Evolutionary conservation across 1,140 invertebrate genomes (phyloP).

Genomic region (Dreissena polymorpha): DNA sequence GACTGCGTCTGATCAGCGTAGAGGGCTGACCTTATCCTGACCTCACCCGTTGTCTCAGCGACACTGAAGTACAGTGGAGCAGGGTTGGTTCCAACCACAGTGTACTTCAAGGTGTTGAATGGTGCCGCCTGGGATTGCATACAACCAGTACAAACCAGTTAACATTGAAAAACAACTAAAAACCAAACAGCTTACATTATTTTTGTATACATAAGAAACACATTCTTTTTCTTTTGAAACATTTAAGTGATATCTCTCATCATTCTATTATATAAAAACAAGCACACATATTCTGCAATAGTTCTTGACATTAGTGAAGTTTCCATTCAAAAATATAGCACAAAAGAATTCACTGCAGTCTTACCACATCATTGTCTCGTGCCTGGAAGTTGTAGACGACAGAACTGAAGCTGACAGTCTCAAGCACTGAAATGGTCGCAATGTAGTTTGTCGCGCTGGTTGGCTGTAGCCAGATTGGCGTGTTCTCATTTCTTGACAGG

Average conservation of each 20-base stretch:
- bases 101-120: slow-evolving; percentile 62
- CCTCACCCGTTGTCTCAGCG: slow-evolving; percentile 55
- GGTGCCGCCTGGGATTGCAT: slow-evolving; percentile 54
- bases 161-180: too few relatives aligned
- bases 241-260: too few relatives aligned
- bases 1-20: slow-evolving; percentile 49
- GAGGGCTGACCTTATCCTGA: slow-evolving; percentile 56
- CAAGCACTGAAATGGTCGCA: slow-evolving; percentile 32
- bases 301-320: too few relatives aligned
- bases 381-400: slow-evolving; percentile 28
- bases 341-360: not conserved
- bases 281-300: too few relatives aligned
- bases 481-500: slow-evolving; percentile 61
- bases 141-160: not conserved
- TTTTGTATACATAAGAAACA: too few relatives aligned
- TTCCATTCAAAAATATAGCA: too few relatives aligned
- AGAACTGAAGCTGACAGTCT: slow-evolving; percentile 44
- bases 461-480: slow-evolving; percentile 52
- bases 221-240: too few relatives aligned
- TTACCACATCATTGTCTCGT: slow-evolving; percentile 44
- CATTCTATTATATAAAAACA: too few relatives aligned
- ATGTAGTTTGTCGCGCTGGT: slow-evolving; percentile 15
- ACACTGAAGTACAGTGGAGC: slow-evolving; percentile 65
- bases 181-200: too few relatives aligned
- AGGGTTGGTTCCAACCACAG: slow-evolving; percentile 66